phyloP scores from a whole-genome alignment of 2,113 vertebrate species.

The Bubo scandiacus region DNA sequence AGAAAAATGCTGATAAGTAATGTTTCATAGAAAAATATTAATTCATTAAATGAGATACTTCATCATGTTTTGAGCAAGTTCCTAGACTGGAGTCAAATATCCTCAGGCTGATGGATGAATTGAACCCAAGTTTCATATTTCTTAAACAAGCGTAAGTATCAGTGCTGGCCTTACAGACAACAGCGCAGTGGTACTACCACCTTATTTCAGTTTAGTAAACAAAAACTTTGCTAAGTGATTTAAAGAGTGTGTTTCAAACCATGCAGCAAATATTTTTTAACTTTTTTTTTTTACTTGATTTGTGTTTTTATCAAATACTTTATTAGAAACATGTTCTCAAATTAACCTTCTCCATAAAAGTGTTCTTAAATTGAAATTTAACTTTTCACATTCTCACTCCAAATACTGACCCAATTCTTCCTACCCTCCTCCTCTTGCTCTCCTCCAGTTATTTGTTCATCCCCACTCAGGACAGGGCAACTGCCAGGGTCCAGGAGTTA shows the following conservation, averaged over 20 bases:
- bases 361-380: background rate
- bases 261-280: background rate
- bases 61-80: background rate
- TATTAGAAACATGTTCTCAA: background rate
- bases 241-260: background rate
- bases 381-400: background rate
- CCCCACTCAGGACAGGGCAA: background rate
- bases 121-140: slow-evolving; percentile 1
- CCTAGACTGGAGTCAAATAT: background rate
- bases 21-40: background rate
- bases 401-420: background rate
- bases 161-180: background rate
- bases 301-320: background rate
- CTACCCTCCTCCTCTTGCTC: background rate
- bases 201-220: background rate
- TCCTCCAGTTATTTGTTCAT: background rate
- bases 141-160: background rate
- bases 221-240: background rate
- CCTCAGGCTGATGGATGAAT: background rate
- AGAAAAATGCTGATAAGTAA: background rate
- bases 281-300: background rate
- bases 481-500: background rate
- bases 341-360: background rate
- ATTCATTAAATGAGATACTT: slow-evolving; percentile 15
- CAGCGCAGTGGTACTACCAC: background rate